Conservation (phyloP, 2,888 invertebrate species). For the Scaptodrosophila latifasciaeformis region DNA sequence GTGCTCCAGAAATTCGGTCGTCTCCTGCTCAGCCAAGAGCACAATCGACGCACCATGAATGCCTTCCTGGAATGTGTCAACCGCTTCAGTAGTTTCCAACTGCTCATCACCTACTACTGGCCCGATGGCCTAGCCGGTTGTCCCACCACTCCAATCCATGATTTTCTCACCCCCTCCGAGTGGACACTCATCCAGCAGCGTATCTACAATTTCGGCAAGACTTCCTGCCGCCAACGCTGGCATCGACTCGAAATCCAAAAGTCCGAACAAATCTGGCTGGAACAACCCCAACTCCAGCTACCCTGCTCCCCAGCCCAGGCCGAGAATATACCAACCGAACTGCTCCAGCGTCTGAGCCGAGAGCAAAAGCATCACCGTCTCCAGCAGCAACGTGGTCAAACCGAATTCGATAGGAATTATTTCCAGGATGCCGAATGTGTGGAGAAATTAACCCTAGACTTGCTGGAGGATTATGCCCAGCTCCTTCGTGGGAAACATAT, state of each 20-base stretch:
- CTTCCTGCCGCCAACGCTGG: constrained; percentile 62
- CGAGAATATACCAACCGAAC: constrained; percentile 48
- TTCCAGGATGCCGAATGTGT: constrained; percentile 58
- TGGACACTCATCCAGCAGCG: constrained; percentile 72
- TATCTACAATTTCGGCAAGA: constrained; percentile 73
- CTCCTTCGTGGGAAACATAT: constrained; percentile 20
- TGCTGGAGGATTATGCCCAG: constrained; percentile 46
- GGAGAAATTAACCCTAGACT: constrained; percentile 52
- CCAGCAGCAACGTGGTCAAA: constrained; percentile 11
- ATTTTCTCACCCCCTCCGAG: constrained; percentile 64
- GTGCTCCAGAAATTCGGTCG: constrained; percentile 65
- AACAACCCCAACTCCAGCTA: constrained; percentile 13
- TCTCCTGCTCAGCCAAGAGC: constrained; percentile 64
- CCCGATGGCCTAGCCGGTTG: constrained; percentile 59
- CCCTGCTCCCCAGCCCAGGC: constrained; percentile 31
- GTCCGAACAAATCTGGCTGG: constrained; percentile 44
- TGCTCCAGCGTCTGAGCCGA: constrained; percentile 47
- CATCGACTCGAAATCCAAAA: constrained; percentile 67
- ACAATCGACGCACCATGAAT: constrained; percentile 71
- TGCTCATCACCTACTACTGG: constrained; percentile 65
- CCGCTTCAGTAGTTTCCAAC: constrained; percentile 59
- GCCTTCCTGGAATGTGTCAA: constrained; percentile 70
- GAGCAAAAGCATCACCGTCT: constrained; percentile 51
- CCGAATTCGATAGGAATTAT: constrained; percentile 1
- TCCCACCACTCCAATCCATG: no score